Evolutionary conservation across 1,140 invertebrate species (phyloP), one percentile per base, ranked within the genome.

Genomic region (Popillia japonica): DNA sequence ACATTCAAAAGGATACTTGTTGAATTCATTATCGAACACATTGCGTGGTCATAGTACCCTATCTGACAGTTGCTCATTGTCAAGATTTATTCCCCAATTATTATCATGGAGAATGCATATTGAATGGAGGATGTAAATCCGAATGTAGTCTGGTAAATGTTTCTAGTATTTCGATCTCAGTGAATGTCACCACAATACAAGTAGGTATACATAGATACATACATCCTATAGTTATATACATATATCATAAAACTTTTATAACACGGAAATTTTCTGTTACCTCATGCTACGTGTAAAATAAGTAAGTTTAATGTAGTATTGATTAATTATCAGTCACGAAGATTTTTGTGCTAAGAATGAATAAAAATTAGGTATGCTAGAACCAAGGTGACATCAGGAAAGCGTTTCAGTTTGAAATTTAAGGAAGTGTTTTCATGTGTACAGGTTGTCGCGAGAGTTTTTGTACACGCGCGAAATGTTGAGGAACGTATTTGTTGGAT

Each of bases 51-150:
- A 68, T 27, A 7, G 61, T 68, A 68, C 8, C 61, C 17, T 10
- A 22, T 23, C 7, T 11, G 22, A 68, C 3, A 9, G 61, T 68
- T 0, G 27, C 27, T 34, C 61, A 68, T 68, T 68, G 61, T 34
- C 8, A 23, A 68, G 61, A 68, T 68, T 68, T 68, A 68, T 68
- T 68, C 27, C 27, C 61, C 61, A 68, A 68, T 68, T 68, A 68
- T 27, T 68, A 27, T 68, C 20, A 34, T 34, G 6, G 61, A 68
- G 7, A 34, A 23, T 68, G 27, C 27, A 23, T n/a, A n/a, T n/a
- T n/a, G n/a, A n/a, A n/a, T 11, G 17, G 17, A 55, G 48, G 48
- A 55, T n/a, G 14, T 48, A 55, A 55, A 14, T 17, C 6, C 48
- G 14, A 55, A 55, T 55, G 48, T 55, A 17, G 17, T 6, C 6